A percentile compares a stretch with the other conserved stretches of the same genome.
Evolutionary conservation across 2,888 invertebrate genomes (phyloP).

Genomic region (Apoderus coryli): DNA sequence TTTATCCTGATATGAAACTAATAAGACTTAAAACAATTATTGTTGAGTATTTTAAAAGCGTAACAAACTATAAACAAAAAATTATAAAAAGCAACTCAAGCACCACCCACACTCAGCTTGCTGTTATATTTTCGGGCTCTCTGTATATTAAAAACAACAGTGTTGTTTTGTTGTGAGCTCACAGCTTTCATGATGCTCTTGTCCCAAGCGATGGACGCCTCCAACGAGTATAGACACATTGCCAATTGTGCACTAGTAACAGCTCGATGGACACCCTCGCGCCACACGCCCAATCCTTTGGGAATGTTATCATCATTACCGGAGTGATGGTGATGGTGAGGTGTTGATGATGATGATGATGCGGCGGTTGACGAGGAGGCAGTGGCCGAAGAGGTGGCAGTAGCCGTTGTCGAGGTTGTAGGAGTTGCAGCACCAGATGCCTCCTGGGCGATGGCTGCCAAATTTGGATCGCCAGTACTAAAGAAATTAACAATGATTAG

Average conservation of each 20-base stretch:
- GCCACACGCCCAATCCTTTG: conserved; percentile 74
- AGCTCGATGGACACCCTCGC: conserved; percentile 72
- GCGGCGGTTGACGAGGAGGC: conserved; percentile 21
- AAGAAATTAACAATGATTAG: conserved; percentile 7
- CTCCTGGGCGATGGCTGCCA: conserved; percentile 40
- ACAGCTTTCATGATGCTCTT: conserved; percentile 99
- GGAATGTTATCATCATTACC: conserved; percentile 42
- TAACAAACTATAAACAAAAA: no score
- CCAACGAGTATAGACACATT: conserved; percentile 78
- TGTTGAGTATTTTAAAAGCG: no score
- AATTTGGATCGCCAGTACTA: conserved; percentile 44
- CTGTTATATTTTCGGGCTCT: conserved; percentile 36
- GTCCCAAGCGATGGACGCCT: conserved; percentile 94
- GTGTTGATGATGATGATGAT: conserved; percentile 36
- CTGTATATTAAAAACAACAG: conserved; percentile 32
- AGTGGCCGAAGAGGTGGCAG: background rate
- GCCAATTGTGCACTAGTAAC: conserved; percentile 82
- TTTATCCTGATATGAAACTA: no score
- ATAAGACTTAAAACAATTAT: no score
- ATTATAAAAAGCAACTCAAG: no score
- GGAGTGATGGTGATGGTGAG: conserved; percentile 9
- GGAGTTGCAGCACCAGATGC: conserved; percentile 21
- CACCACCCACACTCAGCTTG: conserved; percentile 36
- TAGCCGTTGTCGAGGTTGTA: conserved; percentile 18
- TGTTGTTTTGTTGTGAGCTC: conserved; percentile 36